A percentile compares a stretch with the other conserved stretches of the same genome.
Evolutionary conservation across 2,888 invertebrate genomes (phyloP).

Genomic region (Drosophila mettleri): DNA sequence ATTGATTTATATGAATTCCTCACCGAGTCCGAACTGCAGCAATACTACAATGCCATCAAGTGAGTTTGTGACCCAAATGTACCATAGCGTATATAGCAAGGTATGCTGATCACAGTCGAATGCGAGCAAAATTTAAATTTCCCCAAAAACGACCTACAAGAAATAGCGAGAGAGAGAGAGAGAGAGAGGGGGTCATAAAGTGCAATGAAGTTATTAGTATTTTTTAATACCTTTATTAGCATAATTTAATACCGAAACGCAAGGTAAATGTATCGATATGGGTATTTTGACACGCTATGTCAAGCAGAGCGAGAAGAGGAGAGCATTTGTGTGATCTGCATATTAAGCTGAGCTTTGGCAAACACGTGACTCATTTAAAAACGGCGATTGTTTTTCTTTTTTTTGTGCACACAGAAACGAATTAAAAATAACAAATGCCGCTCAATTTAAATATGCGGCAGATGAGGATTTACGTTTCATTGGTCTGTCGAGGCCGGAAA

Average conservation of each 20-base stretch:
- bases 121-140: constrained; percentile 6
- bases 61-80: constrained; percentile 84
- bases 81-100: constrained; percentile 10
- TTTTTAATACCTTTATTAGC: constrained; percentile 8
- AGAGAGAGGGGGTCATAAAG: not conserved
- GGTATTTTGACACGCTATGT: constrained; percentile 1
- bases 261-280: constrained; percentile 6
- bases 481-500: constrained; percentile 97
- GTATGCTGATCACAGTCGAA: constrained; percentile 31
- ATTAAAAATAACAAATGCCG: constrained; percentile 94
- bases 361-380: constrained; percentile 12
- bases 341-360: constrained; percentile 11
- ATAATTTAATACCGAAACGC: constrained; percentile 14
- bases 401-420: constrained; percentile 88
- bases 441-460: constrained; percentile 96
- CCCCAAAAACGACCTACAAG: not conserved
- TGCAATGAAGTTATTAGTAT: constrained; percentile 7
- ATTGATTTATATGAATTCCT: constrained; percentile 94
- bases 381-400: constrained; percentile 13
- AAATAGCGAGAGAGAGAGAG: too few relatives aligned
- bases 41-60: constrained; percentile 93
- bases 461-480: constrained; percentile 96
- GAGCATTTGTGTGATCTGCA: constrained; percentile 13
- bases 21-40: constrained; percentile 96
- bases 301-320: too few relatives aligned